Base-by-base conservation (phyloP, 1,140 invertebrate species). In the Hesperophylax magnus region DNA sequence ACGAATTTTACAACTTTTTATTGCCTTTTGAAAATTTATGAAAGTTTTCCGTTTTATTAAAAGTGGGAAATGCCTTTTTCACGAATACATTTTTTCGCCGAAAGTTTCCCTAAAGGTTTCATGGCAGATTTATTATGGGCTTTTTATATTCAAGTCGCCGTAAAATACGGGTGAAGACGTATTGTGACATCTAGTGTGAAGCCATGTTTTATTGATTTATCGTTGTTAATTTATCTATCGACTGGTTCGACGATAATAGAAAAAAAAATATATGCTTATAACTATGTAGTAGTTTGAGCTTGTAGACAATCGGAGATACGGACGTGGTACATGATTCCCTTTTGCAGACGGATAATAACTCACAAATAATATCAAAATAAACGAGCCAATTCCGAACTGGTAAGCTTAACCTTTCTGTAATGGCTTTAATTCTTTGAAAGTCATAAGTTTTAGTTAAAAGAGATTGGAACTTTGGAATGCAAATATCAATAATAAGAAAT, bases 1-100 rank as follows among this genome's bases (percentile, higher is more conserved):
- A 72, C 52, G 47, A 72, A 72, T 72, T 72, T 72, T 72, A 54
- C 69, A 72, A 53, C 69, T 72, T 72, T 72, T 54, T 72, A 72
- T 72, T 72, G 52, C 69, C 69, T 54, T 71, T 54, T 72, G 69
- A 72, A 54, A 69, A 72, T 72, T 72, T 72, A 72, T 72, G 52
- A 72, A 72, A 72, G 69, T 72, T 53, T 27, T 54, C 52, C 69
- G 52, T 72, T 72, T 72, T 72, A 72, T 72, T 72, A 72, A 72
- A 72, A 72, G 47, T 53, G 47, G 47, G 69, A 54, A 72, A 53
- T 72, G 69, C 53, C 34, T 71, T 72, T 53, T 72, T 53, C 69
- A 18, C 11, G 69, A 72, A 72, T 54, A 72, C 47, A 24, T 72
- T 67, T 34, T 67, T 72, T 31, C 24, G 15, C 24, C 7, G 18